Base-by-base conservation (phyloP, 2,888 invertebrate genomes). In the Sycophila texana region DNA sequence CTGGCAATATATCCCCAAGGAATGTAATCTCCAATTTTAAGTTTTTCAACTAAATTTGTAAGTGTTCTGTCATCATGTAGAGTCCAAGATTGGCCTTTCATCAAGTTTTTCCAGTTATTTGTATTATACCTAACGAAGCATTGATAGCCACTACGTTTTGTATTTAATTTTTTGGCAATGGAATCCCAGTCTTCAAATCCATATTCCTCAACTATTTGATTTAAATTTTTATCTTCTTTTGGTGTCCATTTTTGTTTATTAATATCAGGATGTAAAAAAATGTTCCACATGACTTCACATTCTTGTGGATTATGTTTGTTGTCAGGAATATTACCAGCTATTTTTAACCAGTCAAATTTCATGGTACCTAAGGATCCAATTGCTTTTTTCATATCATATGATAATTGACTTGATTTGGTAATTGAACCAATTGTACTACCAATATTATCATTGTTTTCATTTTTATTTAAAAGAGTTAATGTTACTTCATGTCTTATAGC, bases 1-100 rank as follows among this genome's bases (percentile, higher is more conserved):
- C 92, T 91, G 0, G 93, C 91, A 10, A 96, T 93, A 86, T 93
- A 93, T 3, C 93, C 92, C 96, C 97, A 97, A 0, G 95, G 94
- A 82, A 96, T 94, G 65, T 92, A 93, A 79, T 93, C 91, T 20
- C 94, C 95, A 75, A 94, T 91, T 82, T 91, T 93, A 82, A 93
- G 93, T 80, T 91, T 91, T n/a, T 94, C 92, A 0, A 97, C 92
- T 1, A 95, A 89, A 74, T 92, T 91, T 53, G 92, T 86, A 2
- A 98, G 91, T 67, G 92, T 92, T 70, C 92, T 91, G 84, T 96
- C 95, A 87, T 98, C 97, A 65, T 93, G 92, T 14, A 89, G 86
- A 0, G 93, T 92, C 85, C 85, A 84, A 0, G 70, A 55, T 26
- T 55, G 81, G 5, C 83, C 81, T 49, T 83, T 82, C 70, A 78